Conservation (phyloP, 35 echinoderm and acorn worm species). For the Stichopus chloronotus region DNA sequence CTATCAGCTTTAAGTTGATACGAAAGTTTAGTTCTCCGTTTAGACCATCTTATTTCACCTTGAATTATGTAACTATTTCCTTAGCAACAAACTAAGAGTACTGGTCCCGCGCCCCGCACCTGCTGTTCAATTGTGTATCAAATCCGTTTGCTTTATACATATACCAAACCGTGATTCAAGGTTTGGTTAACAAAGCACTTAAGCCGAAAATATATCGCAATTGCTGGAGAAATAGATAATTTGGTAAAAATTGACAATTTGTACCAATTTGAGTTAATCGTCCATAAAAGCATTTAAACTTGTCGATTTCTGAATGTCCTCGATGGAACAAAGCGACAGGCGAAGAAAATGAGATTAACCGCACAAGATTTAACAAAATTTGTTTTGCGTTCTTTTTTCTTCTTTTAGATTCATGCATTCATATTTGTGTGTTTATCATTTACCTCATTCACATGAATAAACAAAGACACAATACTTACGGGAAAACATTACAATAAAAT, state of each 20-base stretch:
- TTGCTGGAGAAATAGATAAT: conserved; percentile 5
- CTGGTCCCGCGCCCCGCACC: too few relatives aligned
- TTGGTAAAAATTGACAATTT: conserved; percentile 45
- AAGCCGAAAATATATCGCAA: not conserved
- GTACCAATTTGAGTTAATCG: conserved; percentile 13
- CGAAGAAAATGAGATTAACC: conserved; percentile 34
- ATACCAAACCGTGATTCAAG: not conserved
- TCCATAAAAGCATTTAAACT: conserved; percentile 24
- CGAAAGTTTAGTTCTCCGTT: not conserved
- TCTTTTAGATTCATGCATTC: too few relatives aligned
- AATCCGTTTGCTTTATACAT: not conserved
- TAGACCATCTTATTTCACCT: not conserved
- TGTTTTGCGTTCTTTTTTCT: too few relatives aligned
- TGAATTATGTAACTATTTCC: not conserved
- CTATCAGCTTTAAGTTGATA: not conserved
- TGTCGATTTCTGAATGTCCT: conserved; percentile 34
- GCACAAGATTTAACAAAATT: not conserved
- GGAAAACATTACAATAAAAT: too few relatives aligned
- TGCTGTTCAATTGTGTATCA: not conserved
- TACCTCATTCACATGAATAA: too few relatives aligned
- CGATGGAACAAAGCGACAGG: conserved; percentile 24
- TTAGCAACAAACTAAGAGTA: not conserved
- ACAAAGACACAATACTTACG: too few relatives aligned
- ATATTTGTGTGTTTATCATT: too few relatives aligned
- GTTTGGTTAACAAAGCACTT: conserved; percentile 31